Percentiles rank a stretch among this genome's conserved stretches.
phyloP scores from a whole-genome alignment of 92 coral and sea anemone genomes.

The Porites rus region DNA sequence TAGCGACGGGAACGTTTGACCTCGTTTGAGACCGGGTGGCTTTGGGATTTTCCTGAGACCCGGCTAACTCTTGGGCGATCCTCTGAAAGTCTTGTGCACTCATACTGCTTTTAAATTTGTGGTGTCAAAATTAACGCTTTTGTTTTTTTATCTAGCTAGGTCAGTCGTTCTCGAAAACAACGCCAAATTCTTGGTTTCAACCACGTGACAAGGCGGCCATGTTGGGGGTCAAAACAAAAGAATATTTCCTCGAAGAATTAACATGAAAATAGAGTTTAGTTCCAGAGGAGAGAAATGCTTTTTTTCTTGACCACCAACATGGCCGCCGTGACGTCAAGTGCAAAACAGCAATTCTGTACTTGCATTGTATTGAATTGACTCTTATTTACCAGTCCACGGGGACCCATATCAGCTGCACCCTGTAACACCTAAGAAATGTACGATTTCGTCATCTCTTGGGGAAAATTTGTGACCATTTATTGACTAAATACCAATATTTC shows the following conservation, averaged over 20 bases:
- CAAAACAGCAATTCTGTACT: not conserved
- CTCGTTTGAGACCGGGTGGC: not conserved
- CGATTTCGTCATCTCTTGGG: slow-evolving; percentile 7
- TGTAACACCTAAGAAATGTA: not conserved
- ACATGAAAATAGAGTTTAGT: too few relatives aligned
- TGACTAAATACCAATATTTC: slow-evolving; percentile 14
- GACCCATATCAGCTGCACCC: slow-evolving; percentile 1
- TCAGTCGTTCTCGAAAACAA: not conserved
- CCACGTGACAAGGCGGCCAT: too few relatives aligned
- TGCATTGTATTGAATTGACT: slow-evolving; percentile 4
- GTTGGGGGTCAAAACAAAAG: too few relatives aligned
- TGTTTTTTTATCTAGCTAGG: slow-evolving; percentile 1
- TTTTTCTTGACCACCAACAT: too few relatives aligned
- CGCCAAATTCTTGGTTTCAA: too few relatives aligned
- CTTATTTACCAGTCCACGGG: slow-evolving; percentile 8
- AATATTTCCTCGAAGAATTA: too few relatives aligned
- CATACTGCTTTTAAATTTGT: not conserved
- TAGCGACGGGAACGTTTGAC: not conserved
- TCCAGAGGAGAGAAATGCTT: too few relatives aligned
- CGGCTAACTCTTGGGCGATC: not conserved
- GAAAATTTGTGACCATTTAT: slow-evolving; percentile 9
- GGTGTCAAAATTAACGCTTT: slow-evolving; percentile 11
- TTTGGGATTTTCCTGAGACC: not conserved
- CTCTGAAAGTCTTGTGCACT: slow-evolving; percentile 1
- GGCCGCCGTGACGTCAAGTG: too few relatives aligned